Base-by-base conservation (phyloP, 2,113 vertebrate genomes). In the Phyllopteryx taeniolatus region DNA sequence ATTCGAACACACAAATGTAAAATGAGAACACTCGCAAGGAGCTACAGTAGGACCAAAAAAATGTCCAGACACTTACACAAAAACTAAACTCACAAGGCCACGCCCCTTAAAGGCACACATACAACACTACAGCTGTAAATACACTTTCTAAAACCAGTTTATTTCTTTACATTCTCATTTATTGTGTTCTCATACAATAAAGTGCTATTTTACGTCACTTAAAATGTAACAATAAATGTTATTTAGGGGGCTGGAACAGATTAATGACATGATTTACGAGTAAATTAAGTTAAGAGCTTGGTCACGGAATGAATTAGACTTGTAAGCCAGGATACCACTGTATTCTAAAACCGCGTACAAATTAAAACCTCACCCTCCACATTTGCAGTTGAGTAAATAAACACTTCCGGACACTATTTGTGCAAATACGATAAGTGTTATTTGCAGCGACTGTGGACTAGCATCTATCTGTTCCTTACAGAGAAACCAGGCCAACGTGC, bases 401-500 rank as follows among this genome's bases (percentile, higher is more conserved):
- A 61, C 59, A 61, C 31, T 19, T 2, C 5, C 31, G 14, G 59
- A 35, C 14, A 61, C 59, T 3, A 61, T 35, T 56, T 61, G 59
- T 8, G 31, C 27, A 15, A 60, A 60, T 31, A 60, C 14, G 57
- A 61, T 35, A 61, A 61, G 31, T 35, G 59, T 61, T 35, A 61
- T 61, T 61, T 31, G 59, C 31, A 15, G 13, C 31, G 14, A 19
- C 31, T 3, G 64, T 6, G 13, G 7, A 31, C 27, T 8, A 47
- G 43, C 14, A 66, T 15, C 44, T 66, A 46, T 66, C 44, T 66
- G 22, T 49, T 31, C n/a, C 44, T 66, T 47, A 15, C n/a, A 71
- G 77, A 68, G 73, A 81, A 86, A 89, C 4, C 70, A 87, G 79
- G 81, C 76, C 86, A 79, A 60, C 4, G 19, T 13, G 78, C 84